These are phyloP conservation scores for Jacana jacana DNA, from an alignment of 2,113 vertebrate genomes.

Conservation along the genomic window DNA sequence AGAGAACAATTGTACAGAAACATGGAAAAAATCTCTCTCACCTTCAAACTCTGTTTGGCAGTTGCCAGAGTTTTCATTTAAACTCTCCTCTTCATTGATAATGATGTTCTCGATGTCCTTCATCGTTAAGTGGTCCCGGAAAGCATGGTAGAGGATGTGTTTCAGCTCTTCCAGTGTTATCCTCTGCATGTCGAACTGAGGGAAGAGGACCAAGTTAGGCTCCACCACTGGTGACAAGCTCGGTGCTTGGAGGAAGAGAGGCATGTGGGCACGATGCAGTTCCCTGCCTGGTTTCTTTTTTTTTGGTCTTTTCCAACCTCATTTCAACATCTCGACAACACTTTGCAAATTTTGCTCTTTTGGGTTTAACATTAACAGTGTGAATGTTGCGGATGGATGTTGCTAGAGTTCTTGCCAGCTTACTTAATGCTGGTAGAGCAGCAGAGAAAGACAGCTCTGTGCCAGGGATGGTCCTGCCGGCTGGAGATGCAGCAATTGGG, in stretches of 20 bases:
- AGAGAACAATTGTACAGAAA: not conserved
- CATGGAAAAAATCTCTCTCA: slow-evolving; percentile 64
- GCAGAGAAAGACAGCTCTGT: not conserved
- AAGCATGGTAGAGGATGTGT: slow-evolving; percentile 97
- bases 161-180: slow-evolving; percentile 98
- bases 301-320: not conserved
- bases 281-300: not conserved
- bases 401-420: not conserved
- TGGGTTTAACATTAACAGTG: not conserved
- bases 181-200: slow-evolving; percentile 98
- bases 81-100: slow-evolving; percentile 96
- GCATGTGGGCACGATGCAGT: accelerated
- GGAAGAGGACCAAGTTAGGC: not conserved
- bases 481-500: not conserved
- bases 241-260: not conserved
- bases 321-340: not conserved
- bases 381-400: not conserved
- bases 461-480: not conserved
- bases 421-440: not conserved
- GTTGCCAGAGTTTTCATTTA: slow-evolving; percentile 95
- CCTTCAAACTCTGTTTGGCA: slow-evolving; percentile 97
- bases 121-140: slow-evolving; percentile 97
- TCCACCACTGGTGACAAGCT: not conserved
- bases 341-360: not conserved
- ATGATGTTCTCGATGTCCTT: slow-evolving; percentile 99